Conservation (phyloP, 2,113 vertebrate genomes). For the Microcebus tavaratra region DNA sequence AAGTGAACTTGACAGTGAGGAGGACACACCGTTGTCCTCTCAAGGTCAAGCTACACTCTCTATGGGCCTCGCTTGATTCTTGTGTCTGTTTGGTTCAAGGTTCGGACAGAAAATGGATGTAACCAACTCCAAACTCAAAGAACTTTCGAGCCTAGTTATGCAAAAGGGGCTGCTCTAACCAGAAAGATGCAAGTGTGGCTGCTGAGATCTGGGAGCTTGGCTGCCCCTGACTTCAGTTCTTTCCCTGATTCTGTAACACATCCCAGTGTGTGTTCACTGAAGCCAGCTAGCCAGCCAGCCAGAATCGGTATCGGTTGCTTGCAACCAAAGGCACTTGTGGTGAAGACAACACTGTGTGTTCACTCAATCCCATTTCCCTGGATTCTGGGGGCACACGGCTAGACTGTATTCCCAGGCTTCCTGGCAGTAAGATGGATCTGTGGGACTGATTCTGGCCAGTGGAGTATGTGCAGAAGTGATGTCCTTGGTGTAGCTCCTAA, state of each 20-base stretch:
- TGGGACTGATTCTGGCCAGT: background rate
- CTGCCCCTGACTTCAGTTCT: background rate
- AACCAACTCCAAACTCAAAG: background rate
- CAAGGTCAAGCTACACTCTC: background rate
- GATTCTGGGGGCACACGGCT: background rate
- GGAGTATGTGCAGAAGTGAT: background rate
- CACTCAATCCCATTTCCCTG: background rate
- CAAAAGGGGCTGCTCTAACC: background rate
- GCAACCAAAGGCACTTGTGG: background rate
- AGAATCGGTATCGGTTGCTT: background rate
- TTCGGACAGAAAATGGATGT: background rate
- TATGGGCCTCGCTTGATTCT: background rate
- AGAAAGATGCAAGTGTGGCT: background rate
- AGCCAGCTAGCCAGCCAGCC: background rate
- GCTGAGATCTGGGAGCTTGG: background rate
- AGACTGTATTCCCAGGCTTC: too few species aligned
- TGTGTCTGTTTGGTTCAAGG: background rate
- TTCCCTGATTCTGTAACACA: background rate
- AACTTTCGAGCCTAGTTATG: background rate
- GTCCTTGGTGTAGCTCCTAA: too few species aligned
- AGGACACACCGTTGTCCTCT: background rate
- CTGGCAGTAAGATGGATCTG: background rate
- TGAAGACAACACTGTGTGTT: background rate
- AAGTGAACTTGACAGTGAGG: background rate
- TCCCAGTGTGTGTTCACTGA: too few species aligned